phyloP scores from a whole-genome alignment of 2,888 invertebrate species.

The Tenthredo mesomela region DNA sequence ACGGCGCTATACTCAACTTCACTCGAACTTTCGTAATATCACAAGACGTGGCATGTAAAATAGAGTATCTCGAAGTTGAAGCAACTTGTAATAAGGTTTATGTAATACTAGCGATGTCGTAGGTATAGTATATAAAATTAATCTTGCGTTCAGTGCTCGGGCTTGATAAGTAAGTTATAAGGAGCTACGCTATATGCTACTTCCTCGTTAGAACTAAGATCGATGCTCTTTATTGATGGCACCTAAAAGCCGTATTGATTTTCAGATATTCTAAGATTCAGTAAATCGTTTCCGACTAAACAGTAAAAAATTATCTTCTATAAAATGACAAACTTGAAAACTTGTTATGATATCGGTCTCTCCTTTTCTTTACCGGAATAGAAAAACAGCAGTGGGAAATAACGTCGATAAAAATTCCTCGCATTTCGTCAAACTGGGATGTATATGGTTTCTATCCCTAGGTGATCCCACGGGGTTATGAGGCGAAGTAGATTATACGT shows the following conservation, averaged over 20 bases:
- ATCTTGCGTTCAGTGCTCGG: slow-evolving; percentile 34
- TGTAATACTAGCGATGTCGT: slow-evolving; percentile 26
- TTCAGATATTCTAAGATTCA: neutral
- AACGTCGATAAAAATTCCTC: slow-evolving; percentile 50
- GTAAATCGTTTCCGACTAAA: neutral
- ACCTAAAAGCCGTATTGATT: neutral
- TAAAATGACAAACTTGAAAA: neutral
- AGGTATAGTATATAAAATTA: slow-evolving; percentile 34
- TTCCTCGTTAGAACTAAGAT: neutral
- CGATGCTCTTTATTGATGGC: slow-evolving; percentile 12
- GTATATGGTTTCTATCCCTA: slow-evolving; percentile 7
- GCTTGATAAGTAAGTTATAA: slow-evolving; percentile 18
- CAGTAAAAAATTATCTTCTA: neutral
- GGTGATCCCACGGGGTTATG: slow-evolving; percentile 47
- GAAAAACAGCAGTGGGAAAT: slow-evolving; percentile 26
- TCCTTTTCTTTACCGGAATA: neutral
- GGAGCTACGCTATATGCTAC: slow-evolving; percentile 13
- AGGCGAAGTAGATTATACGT: slow-evolving; percentile 50
- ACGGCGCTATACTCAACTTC: neutral
- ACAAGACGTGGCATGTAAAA: slow-evolving; percentile 46
- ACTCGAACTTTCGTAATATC: slow-evolving; percentile 45
- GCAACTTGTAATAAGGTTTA: slow-evolving; percentile 50
- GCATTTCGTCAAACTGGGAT: slow-evolving; percentile 38
- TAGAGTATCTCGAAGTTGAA: slow-evolving; percentile 43
- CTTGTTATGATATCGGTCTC: neutral